These are phyloP conservation scores for Torymus texanus DNA, from an alignment of 2,888 invertebrate species.

Conservation along the genomic window DNA sequence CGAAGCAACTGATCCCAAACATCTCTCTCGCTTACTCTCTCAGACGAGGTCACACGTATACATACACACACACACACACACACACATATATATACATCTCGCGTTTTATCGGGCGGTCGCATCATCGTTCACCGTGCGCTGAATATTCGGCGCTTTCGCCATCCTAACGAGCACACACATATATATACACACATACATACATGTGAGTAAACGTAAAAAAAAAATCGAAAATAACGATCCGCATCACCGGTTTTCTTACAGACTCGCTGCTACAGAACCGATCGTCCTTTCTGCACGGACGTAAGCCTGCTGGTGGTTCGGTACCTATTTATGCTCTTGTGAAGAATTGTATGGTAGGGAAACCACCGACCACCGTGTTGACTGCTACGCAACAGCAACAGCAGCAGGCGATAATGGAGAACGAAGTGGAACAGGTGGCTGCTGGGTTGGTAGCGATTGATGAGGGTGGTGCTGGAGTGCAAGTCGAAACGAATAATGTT, in stretches of 20 bases:
- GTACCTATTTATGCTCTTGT: conserved; percentile 81
- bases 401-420: background rate
- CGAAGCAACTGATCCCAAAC: too few species aligned
- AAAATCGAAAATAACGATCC: background rate
- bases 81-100: too few species aligned
- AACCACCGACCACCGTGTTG: background rate
- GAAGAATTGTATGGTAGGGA: conserved; percentile 74
- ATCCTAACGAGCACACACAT: too few species aligned
- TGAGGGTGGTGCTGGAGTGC: conserved; percentile 17
- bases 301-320: conserved; percentile 76
- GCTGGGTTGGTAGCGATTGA: background rate
- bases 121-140: too few species aligned
- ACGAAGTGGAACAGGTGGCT: background rate
- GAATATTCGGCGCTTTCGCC: too few species aligned
- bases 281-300: conserved; percentile 79
- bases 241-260: conserved; percentile 58
- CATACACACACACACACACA: too few species aligned
- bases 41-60: too few species aligned
- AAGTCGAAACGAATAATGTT: conserved; percentile 41
- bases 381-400: background rate
- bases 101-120: too few species aligned
- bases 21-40: too few species aligned
- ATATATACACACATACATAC: background rate
- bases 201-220: background rate
- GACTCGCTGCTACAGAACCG: conserved; percentile 74